Evolutionary conservation across 2,888 invertebrate genomes (phyloP).

Genomic region (Fragum fragum): DNA sequence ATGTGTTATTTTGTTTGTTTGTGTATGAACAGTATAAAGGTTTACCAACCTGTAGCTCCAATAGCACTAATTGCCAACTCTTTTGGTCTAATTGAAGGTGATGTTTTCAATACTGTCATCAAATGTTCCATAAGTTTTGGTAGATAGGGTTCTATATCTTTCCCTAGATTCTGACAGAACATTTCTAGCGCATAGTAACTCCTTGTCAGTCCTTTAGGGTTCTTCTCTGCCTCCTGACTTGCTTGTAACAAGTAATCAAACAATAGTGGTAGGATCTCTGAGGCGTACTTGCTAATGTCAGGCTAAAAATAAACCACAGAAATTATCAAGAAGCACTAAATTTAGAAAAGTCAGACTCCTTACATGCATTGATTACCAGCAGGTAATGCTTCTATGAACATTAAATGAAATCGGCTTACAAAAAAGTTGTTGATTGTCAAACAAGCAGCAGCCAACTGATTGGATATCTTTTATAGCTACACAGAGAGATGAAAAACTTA

Average conservation of each 20-base stretch:
- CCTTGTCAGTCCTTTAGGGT: constrained; percentile 90
- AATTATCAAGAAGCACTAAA: no score
- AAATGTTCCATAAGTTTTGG: constrained; percentile 92
- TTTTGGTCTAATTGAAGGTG: constrained; percentile 88
- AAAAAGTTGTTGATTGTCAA: no score
- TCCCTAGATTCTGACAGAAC: constrained; percentile 92
- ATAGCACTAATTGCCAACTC: constrained; percentile 91
- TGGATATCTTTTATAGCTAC: no score
- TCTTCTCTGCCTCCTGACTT: constrained; percentile 78
- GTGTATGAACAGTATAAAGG: not conserved
- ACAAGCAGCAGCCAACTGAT: no score
- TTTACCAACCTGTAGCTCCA: constrained; percentile 88
- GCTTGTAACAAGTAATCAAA: constrained; percentile 89
- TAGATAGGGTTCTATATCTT: constrained; percentile 91
- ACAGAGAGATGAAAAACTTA: no score
- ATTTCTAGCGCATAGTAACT: constrained; percentile 94
- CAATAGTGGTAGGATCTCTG: constrained; percentile 91
- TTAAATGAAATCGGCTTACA: no score
- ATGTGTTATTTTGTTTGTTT: no score
- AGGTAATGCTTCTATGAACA: no score
- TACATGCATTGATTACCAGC: no score
- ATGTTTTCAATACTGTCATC: constrained; percentile 87
- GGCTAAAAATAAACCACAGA: constrained; percentile 88
- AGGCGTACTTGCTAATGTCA: constrained; percentile 92
- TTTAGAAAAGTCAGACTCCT: no score